Evolutionary conservation across 2,888 invertebrate species (phyloP).

Genomic region (Acanthococcus lagerstroemiae): DNA sequence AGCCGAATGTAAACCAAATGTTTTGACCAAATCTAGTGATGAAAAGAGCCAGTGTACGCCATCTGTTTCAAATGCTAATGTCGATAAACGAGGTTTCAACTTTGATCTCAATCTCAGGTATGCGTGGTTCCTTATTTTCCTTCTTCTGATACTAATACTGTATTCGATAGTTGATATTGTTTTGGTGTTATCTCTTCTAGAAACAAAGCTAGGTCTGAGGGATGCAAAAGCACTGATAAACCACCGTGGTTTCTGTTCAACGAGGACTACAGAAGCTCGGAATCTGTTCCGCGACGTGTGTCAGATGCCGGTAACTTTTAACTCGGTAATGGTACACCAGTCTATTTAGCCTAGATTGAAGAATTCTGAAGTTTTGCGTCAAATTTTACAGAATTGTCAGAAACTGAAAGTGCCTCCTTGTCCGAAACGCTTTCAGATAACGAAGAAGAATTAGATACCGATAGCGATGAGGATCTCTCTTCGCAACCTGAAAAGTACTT

Average conservation of each 20-base stretch:
- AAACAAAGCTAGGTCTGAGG: neutral
- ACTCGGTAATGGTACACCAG: too few species aligned
- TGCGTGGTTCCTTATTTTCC: too few species aligned
- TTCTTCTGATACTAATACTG: too few species aligned
- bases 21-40: neutral
- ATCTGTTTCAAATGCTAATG: too few species aligned
- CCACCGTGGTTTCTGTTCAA: conserved; percentile 18
- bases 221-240: neutral
- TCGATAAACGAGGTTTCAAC: too few species aligned
- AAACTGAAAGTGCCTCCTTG: neutral
- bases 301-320: conserved; percentile 9
- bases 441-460: conserved; percentile 35
- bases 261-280: conserved; percentile 19
- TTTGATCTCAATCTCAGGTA: too few species aligned
- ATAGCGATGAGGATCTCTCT: conserved; percentile 42
- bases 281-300: neutral
- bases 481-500: conserved; percentile 58
- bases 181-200: neutral
- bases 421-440: neutral
- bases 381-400: neutral
- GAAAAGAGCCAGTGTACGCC: conserved; percentile 30
- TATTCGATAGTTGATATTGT: too few species aligned
- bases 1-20: conserved; percentile 42
- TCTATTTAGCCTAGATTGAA: too few species aligned
- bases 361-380: neutral